Conservation (phyloP, 2,113 vertebrate species). For the Pangasianodon gigas region DNA sequence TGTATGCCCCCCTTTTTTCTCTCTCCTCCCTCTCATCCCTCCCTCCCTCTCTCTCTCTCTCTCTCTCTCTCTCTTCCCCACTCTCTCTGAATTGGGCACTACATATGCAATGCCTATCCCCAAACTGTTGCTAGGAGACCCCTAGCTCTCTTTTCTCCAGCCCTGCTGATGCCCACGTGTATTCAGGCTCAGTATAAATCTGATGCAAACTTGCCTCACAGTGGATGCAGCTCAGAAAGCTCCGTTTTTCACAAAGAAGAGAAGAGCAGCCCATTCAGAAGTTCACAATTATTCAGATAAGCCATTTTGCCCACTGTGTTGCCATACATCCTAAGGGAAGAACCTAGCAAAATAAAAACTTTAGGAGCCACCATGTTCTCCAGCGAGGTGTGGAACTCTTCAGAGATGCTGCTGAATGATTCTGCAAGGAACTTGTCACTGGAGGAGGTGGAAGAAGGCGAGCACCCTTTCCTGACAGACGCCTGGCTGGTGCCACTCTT, state of each 20-base stretch:
- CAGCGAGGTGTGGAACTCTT: slow-evolving; percentile 67
- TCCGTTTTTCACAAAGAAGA: slow-evolving; percentile 27
- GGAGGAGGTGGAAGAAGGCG: slow-evolving; percentile 57
- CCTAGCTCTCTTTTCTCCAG: slow-evolving; percentile 60
- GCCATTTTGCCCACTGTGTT: not conserved
- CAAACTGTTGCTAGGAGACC: slow-evolving; percentile 75
- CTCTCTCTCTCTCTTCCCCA: not conserved
- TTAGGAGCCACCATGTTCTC: slow-evolving; percentile 54
- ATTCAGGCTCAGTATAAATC: slow-evolving; percentile 58
- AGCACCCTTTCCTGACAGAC: slow-evolving; percentile 79
- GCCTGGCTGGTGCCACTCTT: slow-evolving; percentile 84
- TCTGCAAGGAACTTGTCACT: slow-evolving; percentile 64
- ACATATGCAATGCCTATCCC: slow-evolving; percentile 42
- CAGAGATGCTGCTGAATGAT: slow-evolving; percentile 64
- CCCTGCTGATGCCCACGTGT: slow-evolving; percentile 63
- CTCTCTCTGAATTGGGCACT: not conserved
- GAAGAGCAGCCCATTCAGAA: not conserved
- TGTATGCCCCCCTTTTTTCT: not conserved
- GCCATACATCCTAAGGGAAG: not conserved
- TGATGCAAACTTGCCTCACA: slow-evolving; percentile 37
- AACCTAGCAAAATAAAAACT: not conserved
- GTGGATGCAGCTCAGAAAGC: slow-evolving; percentile 37
- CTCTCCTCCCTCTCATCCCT: not conserved
- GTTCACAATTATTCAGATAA: not conserved
- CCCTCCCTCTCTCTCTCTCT: not conserved